Evolutionary conservation across 1,140 invertebrate species (phyloP), one percentile per base, ranked within the genome.

Genomic region (Sinella curviseta): DNA sequence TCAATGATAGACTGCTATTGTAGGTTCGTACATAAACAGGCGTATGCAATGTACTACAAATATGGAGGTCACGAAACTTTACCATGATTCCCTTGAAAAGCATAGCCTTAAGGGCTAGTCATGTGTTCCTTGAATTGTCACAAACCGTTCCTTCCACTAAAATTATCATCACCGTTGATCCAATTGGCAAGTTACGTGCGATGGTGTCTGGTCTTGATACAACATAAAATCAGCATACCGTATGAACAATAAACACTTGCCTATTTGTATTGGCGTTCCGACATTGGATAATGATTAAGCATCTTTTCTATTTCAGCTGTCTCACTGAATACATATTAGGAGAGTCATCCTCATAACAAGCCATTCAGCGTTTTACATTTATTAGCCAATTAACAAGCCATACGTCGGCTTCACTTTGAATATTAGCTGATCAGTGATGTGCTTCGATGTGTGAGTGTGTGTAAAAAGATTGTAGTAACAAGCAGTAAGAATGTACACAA

Each of bases 331-430:
- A 20, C 39, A 48, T 20, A 48, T 48, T 48, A 48, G 39, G 39
- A 48, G 30, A 70, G 26, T 70, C 65, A 2, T 60, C 31, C 26
- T 70, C 28, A 33, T 33, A 70, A 33, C 65, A 33, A 70, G 26
- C 65, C 31, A 70, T 70, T 70, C 65, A 33, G 65, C 65, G 12
- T 60, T 17, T 60, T 60, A 33, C 65, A 70, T 70, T n/a, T 70
- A 70, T 70, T 70, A 31, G 31, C 26, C 65, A 70, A 70, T 70
- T 70, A 70, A 30, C 65, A 33, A 70, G 65, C 24, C 55, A 26
- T 60, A 60, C 14, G 55, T 60, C 55, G 55, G 55, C 55, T 60
- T 60, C 55, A 26, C 55, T 60, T 60, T 60, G 55, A 60, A 17
- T n/a, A 4, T 60, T 17, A 60, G 14, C 55, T 60, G 55, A 4